Evolutionary conservation across 2,888 invertebrate species (phyloP).

Genomic region (Netelia melanura): DNA sequence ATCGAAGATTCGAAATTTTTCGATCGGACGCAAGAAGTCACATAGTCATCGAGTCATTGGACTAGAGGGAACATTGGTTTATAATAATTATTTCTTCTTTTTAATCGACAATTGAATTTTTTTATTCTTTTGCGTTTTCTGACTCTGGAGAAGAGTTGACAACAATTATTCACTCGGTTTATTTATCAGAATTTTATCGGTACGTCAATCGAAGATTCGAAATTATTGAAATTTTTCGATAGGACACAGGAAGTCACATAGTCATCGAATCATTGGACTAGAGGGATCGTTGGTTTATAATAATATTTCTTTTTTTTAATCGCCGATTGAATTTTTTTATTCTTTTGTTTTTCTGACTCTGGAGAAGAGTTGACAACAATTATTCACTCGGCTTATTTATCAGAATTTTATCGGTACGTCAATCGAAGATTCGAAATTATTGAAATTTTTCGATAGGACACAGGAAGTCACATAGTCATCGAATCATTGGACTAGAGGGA

Average conservation of each 20-base stretch:
- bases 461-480: neutral
- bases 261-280: too few relatives aligned
- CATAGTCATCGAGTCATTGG: neutral
- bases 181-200: neutral
- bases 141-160: neutral
- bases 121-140: neutral
- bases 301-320: too few relatives aligned
- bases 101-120: neutral
- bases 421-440: neutral
- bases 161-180: neutral
- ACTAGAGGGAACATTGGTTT: constrained; percentile 25
- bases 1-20: too few relatives aligned
- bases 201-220: neutral
- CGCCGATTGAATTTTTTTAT: neutral
- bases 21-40: too few relatives aligned
- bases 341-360: neutral
- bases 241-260: constrained; percentile 3
- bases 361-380: neutral
- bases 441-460: neutral
- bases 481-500: too few relatives aligned
- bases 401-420: neutral
- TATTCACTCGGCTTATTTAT: neutral
- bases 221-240: neutral
- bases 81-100: neutral
- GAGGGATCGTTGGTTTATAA: too few relatives aligned